Conservation (phyloP, 1,140 invertebrate genomes). For the Drosophila sproati region DNA sequence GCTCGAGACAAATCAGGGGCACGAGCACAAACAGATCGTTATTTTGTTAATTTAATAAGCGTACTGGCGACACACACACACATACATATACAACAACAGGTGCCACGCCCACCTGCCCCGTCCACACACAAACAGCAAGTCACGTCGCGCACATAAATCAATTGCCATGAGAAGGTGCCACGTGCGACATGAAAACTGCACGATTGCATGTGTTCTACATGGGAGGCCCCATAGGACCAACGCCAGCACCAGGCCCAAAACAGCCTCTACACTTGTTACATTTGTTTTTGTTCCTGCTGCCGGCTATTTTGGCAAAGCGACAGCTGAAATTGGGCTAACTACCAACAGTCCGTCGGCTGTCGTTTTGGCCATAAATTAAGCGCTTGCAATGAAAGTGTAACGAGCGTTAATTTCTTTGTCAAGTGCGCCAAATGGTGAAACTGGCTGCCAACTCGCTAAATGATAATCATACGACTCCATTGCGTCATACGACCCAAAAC, state of each 20-base stretch:
- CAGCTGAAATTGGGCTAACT: conserved; percentile 52
- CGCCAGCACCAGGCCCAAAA: neutral
- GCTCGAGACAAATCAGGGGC: conserved; percentile 37
- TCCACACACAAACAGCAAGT: conserved; percentile 35
- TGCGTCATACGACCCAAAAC: neutral
- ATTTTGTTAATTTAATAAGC: conserved; percentile 79
- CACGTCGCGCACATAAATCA: conserved; percentile 76
- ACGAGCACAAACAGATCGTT: conserved; percentile 53
- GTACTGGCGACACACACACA: conserved; percentile 36
- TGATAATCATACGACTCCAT: conserved; percentile 16
- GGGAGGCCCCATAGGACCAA: neutral
- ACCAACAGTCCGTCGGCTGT: conserved; percentile 1
- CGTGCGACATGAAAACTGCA: conserved; percentile 61
- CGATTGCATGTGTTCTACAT: conserved; percentile 50
- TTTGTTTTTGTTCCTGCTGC: neutral
- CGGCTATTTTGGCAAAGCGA: conserved; percentile 33
- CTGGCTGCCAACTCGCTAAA: conserved; percentile 12
- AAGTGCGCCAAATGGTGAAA: conserved; percentile 45
- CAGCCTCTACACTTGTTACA: conserved; percentile 5
- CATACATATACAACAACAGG: conserved; percentile 63
- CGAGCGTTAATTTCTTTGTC: conserved; percentile 77
- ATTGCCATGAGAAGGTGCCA: conserved; percentile 71
- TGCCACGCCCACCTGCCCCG: conserved; percentile 39
- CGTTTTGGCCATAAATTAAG: conserved; percentile 59
- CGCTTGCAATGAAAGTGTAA: conserved; percentile 74